Conservation (phyloP, 1,140 invertebrate genomes). For the Lepidostoma basale region DNA sequence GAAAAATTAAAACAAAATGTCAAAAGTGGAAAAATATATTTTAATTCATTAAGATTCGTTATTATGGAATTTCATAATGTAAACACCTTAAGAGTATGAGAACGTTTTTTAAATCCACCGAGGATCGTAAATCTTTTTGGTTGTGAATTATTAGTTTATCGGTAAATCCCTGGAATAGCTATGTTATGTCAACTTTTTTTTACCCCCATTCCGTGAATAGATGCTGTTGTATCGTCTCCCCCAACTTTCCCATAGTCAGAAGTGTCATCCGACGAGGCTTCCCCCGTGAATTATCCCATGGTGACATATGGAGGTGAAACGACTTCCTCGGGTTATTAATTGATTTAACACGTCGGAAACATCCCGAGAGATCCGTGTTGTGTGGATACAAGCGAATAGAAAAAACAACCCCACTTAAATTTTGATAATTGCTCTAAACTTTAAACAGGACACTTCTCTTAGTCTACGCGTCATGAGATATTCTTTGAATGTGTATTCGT, state of each 20-base stretch:
- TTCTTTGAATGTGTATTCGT: too few species aligned
- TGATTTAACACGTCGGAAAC: conserved; percentile 9
- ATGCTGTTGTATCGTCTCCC: background rate
- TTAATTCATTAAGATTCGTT: too few species aligned
- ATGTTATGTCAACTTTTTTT: background rate
- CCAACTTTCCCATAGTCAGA: conserved; percentile 15
- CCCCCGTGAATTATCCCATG: conserved; percentile 2
- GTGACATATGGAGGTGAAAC: conserved; percentile 31
- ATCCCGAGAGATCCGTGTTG: conserved; percentile 2
- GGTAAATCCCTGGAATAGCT: background rate
- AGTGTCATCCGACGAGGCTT: conserved; percentile 13
- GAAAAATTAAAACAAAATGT: too few species aligned
- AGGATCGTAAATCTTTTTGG: background rate
- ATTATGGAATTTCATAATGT: too few species aligned
- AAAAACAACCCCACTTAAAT: background rate
- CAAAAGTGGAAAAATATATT: too few species aligned
- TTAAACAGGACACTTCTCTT: background rate
- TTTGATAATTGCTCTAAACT: background rate
- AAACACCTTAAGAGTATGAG: background rate
- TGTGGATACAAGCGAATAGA: too few species aligned
- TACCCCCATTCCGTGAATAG: background rate
- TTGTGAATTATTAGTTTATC: background rate
- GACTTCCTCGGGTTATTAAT: conserved; percentile 26
- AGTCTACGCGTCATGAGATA: background rate
- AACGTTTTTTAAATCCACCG: background rate